Base-by-base conservation (phyloP, 1,140 invertebrate species). In the Helicoverpa zea region DNA sequence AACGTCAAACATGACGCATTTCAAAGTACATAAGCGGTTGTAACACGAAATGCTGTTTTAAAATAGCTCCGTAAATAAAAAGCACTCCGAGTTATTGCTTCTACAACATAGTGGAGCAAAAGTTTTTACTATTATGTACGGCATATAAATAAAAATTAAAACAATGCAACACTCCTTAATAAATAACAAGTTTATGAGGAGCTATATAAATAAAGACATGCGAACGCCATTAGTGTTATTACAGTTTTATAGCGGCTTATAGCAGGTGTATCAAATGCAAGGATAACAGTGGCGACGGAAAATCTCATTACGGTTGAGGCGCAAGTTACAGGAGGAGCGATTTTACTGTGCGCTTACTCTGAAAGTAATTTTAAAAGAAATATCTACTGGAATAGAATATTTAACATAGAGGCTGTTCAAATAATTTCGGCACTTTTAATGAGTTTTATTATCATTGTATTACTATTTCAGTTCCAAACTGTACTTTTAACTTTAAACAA, bases 171-270 rank as follows among this genome's bases (percentile, higher is more conserved):
- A 30, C 78, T 80, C 86, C 77, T 86, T 86, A 88, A 92, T 90
- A 92, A 91, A 92, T 93, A 88, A 90, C 80, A 52, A 29, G 79
- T 92, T 93, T 93, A 93, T 87, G 89, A 90, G 89, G 88, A 63
- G 82, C 84, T 87, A 88, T 88, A 90, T 90, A 94, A 43, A 93
- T 91, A 91, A 91, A 88, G 88, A 93, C 92, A 94, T 89, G 90
- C 86, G 85, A 94, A 92, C 82, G 87, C 90, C 89, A 92, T 94
- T 94, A 94, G 88, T 87, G 88, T 88, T 94, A 92, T 94, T 92
- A 92, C 86, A 86, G 76, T 92, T 91, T 92, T 92, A 92, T 89
- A 84, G 84, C 79, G 76, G 72, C 54, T 85, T 83, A 87, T 87
- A 83, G 83, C 84, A 88, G 84, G 84, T 89, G 84, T 87, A 87